Conservation (phyloP, 2,797 vertebrate species). For the Buceros bicornis region DNA sequence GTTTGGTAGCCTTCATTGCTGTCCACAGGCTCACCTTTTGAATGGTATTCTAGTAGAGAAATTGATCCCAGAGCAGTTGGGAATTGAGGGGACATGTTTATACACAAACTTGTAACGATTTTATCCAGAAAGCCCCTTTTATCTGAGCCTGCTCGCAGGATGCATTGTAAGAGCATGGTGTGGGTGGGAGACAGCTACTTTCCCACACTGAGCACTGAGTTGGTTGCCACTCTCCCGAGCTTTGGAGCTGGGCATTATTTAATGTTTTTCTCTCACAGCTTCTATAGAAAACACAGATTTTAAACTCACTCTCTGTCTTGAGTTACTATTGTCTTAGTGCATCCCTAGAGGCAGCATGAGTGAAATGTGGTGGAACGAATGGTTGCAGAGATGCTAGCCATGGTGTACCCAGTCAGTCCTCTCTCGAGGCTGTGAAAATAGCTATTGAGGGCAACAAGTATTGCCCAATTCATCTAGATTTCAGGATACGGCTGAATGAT, state of each 20-base stretch:
- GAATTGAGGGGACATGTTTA: neutral
- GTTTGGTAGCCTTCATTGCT: neutral
- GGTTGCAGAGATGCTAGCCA: neutral
- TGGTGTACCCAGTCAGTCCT: neutral
- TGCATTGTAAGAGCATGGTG: neutral
- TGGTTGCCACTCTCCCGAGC: neutral
- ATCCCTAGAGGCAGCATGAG: neutral
- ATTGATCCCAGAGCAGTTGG: neutral
- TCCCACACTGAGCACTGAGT: slow-evolving; percentile 1
- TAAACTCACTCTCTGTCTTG: neutral
- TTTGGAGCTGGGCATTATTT: neutral
- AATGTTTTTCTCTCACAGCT: neutral
- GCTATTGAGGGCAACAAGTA: neutral
- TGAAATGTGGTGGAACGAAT: neutral
- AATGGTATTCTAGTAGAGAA: neutral
- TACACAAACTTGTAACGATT: neutral
- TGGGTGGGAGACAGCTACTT: slow-evolving; percentile 35
- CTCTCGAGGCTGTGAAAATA: neutral
- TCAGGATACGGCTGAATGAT: neutral
- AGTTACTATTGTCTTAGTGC: slow-evolving; percentile 2
- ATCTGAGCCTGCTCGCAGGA: neutral
- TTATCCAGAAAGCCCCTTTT: neutral
- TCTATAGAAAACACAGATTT: neutral
- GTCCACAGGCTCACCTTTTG: neutral
- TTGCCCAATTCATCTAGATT: neutral